These are phyloP conservation scores for Aporrectodea caliginosa DNA, from an alignment of 1,140 invertebrate genomes.

Conservation along the genomic window DNA sequence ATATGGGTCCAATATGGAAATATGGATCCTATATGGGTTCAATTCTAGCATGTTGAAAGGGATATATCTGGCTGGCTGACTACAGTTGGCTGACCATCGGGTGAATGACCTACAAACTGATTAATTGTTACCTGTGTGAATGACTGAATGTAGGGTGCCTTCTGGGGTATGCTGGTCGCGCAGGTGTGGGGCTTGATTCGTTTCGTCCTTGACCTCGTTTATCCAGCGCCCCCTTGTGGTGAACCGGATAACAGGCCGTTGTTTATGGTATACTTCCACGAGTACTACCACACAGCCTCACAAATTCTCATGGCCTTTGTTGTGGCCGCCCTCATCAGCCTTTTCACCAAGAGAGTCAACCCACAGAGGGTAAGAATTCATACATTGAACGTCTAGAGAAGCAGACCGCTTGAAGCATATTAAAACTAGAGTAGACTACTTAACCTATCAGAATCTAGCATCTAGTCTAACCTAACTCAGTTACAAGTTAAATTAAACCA, in stretches of 20 bases:
- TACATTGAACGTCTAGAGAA: too few species aligned
- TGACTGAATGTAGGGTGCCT: conserved; percentile 60
- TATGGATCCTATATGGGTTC: too few species aligned
- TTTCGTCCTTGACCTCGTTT: conserved; percentile 52
- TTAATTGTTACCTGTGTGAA: too few species aligned
- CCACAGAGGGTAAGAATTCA: conserved; percentile 40
- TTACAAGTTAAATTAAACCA: too few species aligned
- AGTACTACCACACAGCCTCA: conserved; percentile 51
- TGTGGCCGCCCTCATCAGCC: conserved; percentile 44
- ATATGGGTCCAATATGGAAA: too few species aligned
- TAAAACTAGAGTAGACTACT: too few species aligned
- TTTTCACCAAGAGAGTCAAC: conserved; percentile 39
- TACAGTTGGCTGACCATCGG: too few species aligned
- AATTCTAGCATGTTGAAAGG: too few species aligned
- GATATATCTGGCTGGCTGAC: too few species aligned
- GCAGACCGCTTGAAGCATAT: too few species aligned
- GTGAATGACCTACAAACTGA: too few species aligned
- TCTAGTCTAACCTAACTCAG: background rate
- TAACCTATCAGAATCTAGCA: background rate
- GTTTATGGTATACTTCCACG: conserved; percentile 46
- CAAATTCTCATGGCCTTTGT: conserved; percentile 45
- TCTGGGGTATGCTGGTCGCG: conserved; percentile 60
- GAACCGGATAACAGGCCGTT: conserved; percentile 43
- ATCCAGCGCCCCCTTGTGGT: conserved; percentile 48
- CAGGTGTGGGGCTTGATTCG: conserved; percentile 56